Conservation (phyloP, 2,888 invertebrate genomes). For the Chironomus tentans region DNA sequence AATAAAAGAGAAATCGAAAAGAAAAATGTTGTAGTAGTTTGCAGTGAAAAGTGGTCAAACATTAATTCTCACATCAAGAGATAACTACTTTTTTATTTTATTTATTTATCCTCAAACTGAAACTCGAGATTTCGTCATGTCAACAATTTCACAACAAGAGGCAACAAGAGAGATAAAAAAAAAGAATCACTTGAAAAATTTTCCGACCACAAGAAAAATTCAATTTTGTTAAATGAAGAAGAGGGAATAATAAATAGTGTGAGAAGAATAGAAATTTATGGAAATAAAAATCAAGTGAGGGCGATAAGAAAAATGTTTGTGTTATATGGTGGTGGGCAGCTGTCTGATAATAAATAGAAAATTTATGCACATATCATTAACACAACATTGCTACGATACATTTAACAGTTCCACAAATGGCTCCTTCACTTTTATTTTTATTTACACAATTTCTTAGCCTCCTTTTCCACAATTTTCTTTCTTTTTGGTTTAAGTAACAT, state of each 20-base stretch:
- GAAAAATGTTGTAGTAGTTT: too few relatives aligned
- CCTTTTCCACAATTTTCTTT: not conserved
- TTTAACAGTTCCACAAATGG: not conserved
- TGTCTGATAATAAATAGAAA: constrained; percentile 23
- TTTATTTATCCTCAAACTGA: not conserved
- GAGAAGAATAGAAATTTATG: constrained; percentile 13
- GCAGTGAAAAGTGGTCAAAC: constrained; percentile 21
- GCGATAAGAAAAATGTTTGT: constrained; percentile 16
- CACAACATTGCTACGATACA: constrained; percentile 12
- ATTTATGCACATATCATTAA: constrained; percentile 26
- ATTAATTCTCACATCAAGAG: constrained; percentile 5
- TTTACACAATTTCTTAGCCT: constrained; percentile 1
- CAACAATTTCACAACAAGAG: not conserved
- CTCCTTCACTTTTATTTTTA: constrained; percentile 10
- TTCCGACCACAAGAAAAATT: not conserved
- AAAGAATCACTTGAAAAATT: not conserved
- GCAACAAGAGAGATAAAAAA: not conserved
- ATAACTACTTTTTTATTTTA: not conserved
- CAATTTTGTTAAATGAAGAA: constrained; percentile 21
- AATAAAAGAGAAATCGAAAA: too few relatives aligned
- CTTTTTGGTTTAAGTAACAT: constrained; percentile 16
- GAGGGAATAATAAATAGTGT: not conserved
- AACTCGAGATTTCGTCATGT: not conserved
- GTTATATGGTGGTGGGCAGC: not conserved
- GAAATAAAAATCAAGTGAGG: constrained; percentile 11